Base-by-base conservation (phyloP, 2,797 vertebrate species). In the Anas acuta region DNA sequence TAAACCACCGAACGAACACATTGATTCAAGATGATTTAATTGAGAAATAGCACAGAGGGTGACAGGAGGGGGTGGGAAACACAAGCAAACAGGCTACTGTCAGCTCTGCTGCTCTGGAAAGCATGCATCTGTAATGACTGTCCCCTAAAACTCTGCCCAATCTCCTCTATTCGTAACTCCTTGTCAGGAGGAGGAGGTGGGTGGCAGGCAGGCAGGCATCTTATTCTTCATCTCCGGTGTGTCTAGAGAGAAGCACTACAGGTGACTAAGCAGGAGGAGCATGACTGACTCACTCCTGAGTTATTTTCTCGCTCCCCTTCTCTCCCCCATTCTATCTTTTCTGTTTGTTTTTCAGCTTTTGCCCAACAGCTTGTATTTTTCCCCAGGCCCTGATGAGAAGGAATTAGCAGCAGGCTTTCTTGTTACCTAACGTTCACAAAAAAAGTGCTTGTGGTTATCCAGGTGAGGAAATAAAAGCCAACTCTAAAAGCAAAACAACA, bases 211-310 rank as follows among this genome's bases (percentile, higher is more conserved):
- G 77, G 92, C 53, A 85, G 94, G 96, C 92, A 80, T 84, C 89
- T 95, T 61, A 23, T 58, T 93, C 92, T 69, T 5, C 7, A 66
- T 93, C 95, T 96, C 93, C 19, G 11, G 39, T 76, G 81, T 65
- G 90, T 90, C 93, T 91, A 94, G 87, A 86, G 69, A 97, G 91
- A 92, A 93, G 84, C 95, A 91, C 84, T 94, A 90, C 95, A 97
- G 97, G 98, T 98, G 98, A 98, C 97, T 97, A 97, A 98, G 96
- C 97, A 95, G 74, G 95, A 97, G 97, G 88, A 93, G 95, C 28
- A 81, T 66, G 81, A 90, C 92, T 98, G 97, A 98, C 92, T 98
- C 98, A 98, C 79, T 90, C 89, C 77, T 9, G 64, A 96, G 88
- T 87, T 96, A 93, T 95, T 95, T 89, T 90, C 87, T 94, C 84